Evolutionary conservation across 2,888 invertebrate species (phyloP).

Genomic region (Caenorhabditis auriculariae): DNA sequence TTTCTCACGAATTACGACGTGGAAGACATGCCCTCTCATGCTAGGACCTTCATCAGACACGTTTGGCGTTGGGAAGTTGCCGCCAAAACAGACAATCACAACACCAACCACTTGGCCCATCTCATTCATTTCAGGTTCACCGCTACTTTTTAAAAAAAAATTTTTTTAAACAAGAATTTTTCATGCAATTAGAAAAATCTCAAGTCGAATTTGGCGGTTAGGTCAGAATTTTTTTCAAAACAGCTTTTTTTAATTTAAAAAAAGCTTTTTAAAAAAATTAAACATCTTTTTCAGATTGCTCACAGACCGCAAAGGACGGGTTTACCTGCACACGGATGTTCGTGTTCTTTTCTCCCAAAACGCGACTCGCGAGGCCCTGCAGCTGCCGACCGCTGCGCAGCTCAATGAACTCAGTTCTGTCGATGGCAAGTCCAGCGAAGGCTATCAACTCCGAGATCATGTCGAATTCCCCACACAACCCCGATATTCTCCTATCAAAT

Average conservation of each 20-base stretch:
- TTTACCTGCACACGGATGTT: conserved; percentile 4
- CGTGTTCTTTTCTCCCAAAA: conserved; percentile 5
- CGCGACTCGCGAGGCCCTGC: conserved; percentile 3
- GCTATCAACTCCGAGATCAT: background rate
- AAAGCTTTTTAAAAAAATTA: no score
- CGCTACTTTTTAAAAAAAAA: no score
- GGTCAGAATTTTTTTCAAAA: background rate
- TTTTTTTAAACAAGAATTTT: background rate
- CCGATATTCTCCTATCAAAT: background rate
- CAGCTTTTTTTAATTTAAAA: background rate
- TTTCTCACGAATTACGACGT: conserved; percentile 5
- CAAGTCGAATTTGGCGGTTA: no score
- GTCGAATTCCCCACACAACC: background rate
- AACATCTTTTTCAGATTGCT: conserved; percentile 1
- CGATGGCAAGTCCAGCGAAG: no score
- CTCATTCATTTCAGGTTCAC: conserved; percentile 6
- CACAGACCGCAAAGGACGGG: background rate
- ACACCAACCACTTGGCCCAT: no score
- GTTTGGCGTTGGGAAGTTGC: conserved; percentile 6
- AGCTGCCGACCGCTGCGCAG: background rate
- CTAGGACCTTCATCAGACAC: conserved; percentile 6
- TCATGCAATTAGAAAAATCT: no score
- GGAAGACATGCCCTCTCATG: conserved; percentile 6
- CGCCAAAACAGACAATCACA: no score
- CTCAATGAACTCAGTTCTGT: no score